Conservation (phyloP, 1,140 invertebrate genomes). For the Drosophila obscura region DNA sequence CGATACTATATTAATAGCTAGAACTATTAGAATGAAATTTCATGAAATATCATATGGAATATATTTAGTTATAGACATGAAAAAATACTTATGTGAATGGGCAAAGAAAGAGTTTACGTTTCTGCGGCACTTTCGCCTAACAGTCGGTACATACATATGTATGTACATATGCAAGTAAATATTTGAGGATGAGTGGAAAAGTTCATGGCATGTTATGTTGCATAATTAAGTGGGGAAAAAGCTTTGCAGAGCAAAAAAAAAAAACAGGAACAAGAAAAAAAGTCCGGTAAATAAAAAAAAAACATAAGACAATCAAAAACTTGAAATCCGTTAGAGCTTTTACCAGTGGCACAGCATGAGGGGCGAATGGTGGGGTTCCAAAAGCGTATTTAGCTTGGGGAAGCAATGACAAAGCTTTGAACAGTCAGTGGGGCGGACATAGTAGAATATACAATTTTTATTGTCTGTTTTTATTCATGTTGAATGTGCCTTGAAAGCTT, state of each 20-base stretch:
- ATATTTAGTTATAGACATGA: no score
- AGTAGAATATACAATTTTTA: constrained; percentile 19
- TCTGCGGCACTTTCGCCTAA: neutral
- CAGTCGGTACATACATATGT: neutral
- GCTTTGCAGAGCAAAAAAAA: constrained; percentile 39
- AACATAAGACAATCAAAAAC: constrained; percentile 45
- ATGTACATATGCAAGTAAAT: neutral
- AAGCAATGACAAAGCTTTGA: constrained; percentile 7
- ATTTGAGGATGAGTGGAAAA: constrained; percentile 37
- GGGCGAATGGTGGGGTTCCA: neutral
- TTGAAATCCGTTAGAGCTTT: constrained; percentile 54
- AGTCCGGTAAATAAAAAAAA: constrained; percentile 5
- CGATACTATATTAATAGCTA: neutral
- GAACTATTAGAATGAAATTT: constrained; percentile 1
- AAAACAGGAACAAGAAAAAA: constrained; percentile 19
- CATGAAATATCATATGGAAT: no score
- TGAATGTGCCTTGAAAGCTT: constrained; percentile 49
- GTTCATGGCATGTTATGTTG: constrained; percentile 45
- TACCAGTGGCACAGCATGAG: no score
- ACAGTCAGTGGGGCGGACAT: constrained; percentile 11
- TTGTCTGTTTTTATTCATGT: constrained; percentile 31
- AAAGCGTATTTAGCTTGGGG: constrained; percentile 8
- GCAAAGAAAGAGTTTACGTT: neutral
- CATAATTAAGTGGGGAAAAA: constrained; percentile 63
- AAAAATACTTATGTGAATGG: no score